Conservation (phyloP, 2,113 vertebrate genomes). For the Phoenicopterus ruber region DNA sequence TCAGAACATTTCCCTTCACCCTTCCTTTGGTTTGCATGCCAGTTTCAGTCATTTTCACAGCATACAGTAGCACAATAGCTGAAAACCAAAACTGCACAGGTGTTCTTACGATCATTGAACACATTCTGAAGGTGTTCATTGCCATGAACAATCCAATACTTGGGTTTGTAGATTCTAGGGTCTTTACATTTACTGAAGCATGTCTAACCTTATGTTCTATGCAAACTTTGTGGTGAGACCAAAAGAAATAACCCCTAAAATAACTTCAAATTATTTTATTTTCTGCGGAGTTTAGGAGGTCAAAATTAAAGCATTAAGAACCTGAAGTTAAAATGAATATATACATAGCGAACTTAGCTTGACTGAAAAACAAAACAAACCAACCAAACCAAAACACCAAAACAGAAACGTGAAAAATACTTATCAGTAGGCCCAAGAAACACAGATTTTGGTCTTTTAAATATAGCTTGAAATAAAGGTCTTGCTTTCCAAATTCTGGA, state of each 20-base stretch:
- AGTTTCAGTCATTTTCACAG: not conserved
- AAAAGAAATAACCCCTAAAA: not conserved
- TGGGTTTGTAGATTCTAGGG: not conserved
- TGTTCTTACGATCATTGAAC: not conserved
- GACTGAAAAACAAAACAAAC: not conserved
- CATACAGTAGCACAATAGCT: not conserved
- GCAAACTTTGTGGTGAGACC: not conserved
- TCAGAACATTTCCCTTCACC: not conserved
- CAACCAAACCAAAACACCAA: no score
- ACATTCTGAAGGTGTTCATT: not conserved
- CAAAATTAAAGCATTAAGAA: not conserved
- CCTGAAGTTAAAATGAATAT: not conserved
- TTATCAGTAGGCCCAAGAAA: not conserved
- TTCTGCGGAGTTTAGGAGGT: not conserved
- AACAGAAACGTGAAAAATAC: not conserved
- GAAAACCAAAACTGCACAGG: not conserved
- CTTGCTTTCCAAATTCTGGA: not conserved
- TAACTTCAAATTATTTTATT: not conserved
- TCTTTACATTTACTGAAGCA: not conserved
- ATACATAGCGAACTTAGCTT: not conserved
- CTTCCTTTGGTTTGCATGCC: not conserved
- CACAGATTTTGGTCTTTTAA: not conserved
- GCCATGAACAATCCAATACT: not conserved
- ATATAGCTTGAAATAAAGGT: not conserved
- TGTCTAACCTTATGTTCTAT: not conserved